Conservation (phyloP, 2,888 invertebrate species). For the Thymelicus lineola region DNA sequence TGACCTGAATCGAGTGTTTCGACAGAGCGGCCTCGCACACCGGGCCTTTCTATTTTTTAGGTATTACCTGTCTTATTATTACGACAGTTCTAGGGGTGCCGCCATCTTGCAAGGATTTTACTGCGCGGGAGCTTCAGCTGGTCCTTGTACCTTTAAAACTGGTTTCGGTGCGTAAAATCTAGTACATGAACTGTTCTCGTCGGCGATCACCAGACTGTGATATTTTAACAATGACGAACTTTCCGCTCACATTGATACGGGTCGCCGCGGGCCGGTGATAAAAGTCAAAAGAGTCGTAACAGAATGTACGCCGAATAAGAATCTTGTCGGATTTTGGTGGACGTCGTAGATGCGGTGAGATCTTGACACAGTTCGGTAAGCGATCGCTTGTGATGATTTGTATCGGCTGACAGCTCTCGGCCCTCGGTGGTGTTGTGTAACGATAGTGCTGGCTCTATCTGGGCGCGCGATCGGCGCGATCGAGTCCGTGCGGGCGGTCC, state of each 20-base stretch:
- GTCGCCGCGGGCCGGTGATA: neutral
- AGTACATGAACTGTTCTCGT: constrained; percentile 40
- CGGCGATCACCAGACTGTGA: constrained; percentile 23
- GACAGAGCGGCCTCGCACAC: constrained; percentile 83
- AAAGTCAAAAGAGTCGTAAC: constrained; percentile 2
- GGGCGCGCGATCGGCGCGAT: constrained; percentile 69
- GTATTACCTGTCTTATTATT: constrained; percentile 85
- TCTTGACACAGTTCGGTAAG: constrained; percentile 80
- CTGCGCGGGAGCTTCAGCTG: constrained; percentile 63
- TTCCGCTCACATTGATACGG: constrained; percentile 24
- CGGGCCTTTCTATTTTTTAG: constrained; percentile 86
- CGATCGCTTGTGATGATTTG: constrained; percentile 77
- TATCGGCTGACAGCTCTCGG: constrained; percentile 59
- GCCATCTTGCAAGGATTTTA: constrained; percentile 77
- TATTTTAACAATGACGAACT: constrained; percentile 31
- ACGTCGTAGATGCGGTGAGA: constrained; percentile 57
- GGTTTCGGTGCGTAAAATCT: constrained; percentile 57
- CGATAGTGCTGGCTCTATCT: constrained; percentile 67
- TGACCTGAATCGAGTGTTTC: constrained; percentile 84
- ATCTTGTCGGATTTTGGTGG: constrained; percentile 44
- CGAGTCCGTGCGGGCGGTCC: constrained; percentile 71
- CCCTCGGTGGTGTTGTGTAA: constrained; percentile 64
- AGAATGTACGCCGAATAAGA: constrained; percentile 43
- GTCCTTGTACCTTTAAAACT: constrained; percentile 55
- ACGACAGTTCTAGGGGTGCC: constrained; percentile 77